These are phyloP conservation scores for Alcis repandata DNA, from an alignment of 2,888 invertebrate genomes.

Conservation along the genomic window DNA sequence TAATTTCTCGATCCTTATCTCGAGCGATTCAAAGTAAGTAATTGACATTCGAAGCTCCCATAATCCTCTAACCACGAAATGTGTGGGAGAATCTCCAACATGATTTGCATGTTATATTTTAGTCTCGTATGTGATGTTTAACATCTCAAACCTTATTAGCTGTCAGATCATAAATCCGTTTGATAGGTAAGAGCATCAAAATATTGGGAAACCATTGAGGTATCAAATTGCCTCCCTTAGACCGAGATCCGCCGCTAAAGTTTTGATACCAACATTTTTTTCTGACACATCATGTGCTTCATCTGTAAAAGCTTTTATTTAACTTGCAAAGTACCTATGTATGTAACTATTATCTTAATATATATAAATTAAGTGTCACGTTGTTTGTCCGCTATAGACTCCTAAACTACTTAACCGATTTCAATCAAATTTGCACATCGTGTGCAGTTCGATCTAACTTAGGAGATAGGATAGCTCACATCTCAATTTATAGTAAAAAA, in stretches of 20 bases:
- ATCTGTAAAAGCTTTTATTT: too few species aligned
- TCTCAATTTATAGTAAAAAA: too few species aligned
- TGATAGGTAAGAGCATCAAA: constrained; percentile 49
- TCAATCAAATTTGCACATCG: too few species aligned
- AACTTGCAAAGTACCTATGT: too few species aligned
- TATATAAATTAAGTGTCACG: too few species aligned
- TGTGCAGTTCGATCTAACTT: too few species aligned
- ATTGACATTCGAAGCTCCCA: constrained; percentile 11
- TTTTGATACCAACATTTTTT: background rate
- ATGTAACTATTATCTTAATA: too few species aligned
- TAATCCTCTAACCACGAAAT: constrained; percentile 22
- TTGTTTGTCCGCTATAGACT: too few species aligned
- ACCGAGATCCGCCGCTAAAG: constrained; percentile 4
- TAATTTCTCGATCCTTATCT: constrained; percentile 16
- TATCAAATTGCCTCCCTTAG: constrained; percentile 56
- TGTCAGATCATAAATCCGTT: constrained; percentile 40
- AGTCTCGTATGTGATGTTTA: constrained; percentile 27
- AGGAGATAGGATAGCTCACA: too few species aligned
- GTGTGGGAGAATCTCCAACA: constrained; percentile 19
- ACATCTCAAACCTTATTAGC: constrained; percentile 34
- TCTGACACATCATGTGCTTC: background rate
- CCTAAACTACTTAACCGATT: too few species aligned
- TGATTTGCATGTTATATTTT: constrained; percentile 30
- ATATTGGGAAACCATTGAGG: constrained; percentile 59
- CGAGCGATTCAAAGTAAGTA: constrained; percentile 5